phyloP scores from a whole-genome alignment of 2,113 vertebrate genomes.

The Sterna hirundo region DNA sequence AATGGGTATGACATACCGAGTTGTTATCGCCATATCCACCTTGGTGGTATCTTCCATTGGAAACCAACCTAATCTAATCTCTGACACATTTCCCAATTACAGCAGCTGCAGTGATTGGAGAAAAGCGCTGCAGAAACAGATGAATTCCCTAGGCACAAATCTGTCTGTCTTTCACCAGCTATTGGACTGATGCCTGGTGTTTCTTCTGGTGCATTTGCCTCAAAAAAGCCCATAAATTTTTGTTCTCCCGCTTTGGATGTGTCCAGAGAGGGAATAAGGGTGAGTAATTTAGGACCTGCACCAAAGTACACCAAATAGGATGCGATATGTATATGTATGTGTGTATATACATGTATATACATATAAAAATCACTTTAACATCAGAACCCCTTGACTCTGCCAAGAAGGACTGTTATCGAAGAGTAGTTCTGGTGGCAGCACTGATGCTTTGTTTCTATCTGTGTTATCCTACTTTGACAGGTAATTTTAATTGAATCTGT shows the following conservation, averaged over 20 bases:
- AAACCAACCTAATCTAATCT: neutral
- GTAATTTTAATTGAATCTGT: neutral
- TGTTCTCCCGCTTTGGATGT: neutral
- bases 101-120: conserved; percentile 3
- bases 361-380: neutral
- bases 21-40: neutral
- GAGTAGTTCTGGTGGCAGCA: neutral
- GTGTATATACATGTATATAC: too few species aligned
- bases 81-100: neutral
- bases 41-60: neutral
- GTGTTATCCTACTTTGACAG: neutral
- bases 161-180: neutral
- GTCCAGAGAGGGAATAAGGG: neutral
- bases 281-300: neutral
- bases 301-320: neutral
- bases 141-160: neutral
- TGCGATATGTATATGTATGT: neutral
- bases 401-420: neutral
- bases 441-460: neutral
- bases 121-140: neutral
- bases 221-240: neutral
- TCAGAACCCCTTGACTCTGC: neutral
- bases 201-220: neutral
- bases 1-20: neutral
- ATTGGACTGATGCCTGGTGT: neutral